These are phyloP conservation scores for Gymnoscopelus microlampas DNA, from an alignment of 2,797 vertebrate genomes.

Conservation along the genomic window DNA sequence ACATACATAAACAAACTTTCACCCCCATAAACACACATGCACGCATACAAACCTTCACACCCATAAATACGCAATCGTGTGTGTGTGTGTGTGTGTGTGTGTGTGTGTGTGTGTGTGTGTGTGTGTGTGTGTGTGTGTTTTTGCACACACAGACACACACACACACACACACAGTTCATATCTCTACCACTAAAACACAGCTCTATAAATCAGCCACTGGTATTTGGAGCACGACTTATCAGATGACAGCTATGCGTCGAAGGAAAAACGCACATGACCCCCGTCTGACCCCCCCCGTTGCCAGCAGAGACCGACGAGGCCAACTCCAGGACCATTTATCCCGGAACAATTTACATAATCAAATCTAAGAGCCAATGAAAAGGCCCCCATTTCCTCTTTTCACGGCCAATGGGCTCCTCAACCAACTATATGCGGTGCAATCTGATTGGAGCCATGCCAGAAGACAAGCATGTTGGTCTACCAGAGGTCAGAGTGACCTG, in stretches of 20 bases:
- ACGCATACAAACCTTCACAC: neutral
- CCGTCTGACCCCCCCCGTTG: conserved; percentile 29
- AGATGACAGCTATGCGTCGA: conserved; percentile 40
- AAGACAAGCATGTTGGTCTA: conserved; percentile 23
- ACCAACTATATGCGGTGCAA: conserved; percentile 46
- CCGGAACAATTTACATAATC: conserved; percentile 42
- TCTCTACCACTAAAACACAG: conserved; percentile 17
- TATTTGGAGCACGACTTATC: conserved; percentile 39
- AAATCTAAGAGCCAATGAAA: conserved; percentile 54
- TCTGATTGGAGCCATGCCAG: conserved; percentile 72
- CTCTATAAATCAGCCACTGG: conserved; percentile 31
- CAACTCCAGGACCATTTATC: conserved; percentile 1
- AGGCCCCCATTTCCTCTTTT: conserved; percentile 57
- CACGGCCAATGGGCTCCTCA: conserved; percentile 73
- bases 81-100: too few relatives aligned
- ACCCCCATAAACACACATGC: conserved; percentile 3
- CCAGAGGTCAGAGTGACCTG: conserved; percentile 40
- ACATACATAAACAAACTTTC: neutral
- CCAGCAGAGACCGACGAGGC: conserved; percentile 7
- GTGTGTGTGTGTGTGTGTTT: too few relatives aligned
- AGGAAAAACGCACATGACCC: conserved; percentile 18
- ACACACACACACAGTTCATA: conserved; percentile 3
- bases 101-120: too few relatives aligned
- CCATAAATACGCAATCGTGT: neutral
- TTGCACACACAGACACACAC: conserved; percentile 1